phyloP scores from a whole-genome alignment of 53 echinoderm and acorn worm species.

The Patiria pectinifera region DNA sequence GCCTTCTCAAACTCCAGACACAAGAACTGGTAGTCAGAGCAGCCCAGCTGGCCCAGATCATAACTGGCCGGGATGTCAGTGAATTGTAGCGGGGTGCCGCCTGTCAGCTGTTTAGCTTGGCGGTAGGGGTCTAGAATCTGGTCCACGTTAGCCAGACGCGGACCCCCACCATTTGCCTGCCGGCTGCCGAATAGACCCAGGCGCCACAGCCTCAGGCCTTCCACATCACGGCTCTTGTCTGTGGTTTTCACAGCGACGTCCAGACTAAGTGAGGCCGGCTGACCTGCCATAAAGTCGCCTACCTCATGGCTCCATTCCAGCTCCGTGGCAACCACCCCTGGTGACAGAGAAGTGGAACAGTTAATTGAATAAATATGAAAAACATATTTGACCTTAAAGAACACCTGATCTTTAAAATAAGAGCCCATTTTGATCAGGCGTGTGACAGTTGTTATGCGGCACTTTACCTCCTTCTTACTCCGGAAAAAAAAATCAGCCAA shows the following conservation, averaged over 20 bases:
- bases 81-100: constrained; percentile 57
- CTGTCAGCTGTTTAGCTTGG: constrained; percentile 58
- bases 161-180: constrained; percentile 83
- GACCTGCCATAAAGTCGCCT: constrained; percentile 42
- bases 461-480: background rate
- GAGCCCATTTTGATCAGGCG: too few species aligned
- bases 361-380: background rate
- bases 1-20: constrained; percentile 83
- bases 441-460: background rate
- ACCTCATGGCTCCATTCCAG: constrained; percentile 67
- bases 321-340: constrained; percentile 65
- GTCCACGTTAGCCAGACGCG: constrained; percentile 63
- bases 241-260: constrained; percentile 65
- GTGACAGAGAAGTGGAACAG: background rate
- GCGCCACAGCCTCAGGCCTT: constrained; percentile 83
- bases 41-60: constrained; percentile 85
- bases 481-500: too few species aligned
- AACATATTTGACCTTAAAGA: too few species aligned
- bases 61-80: constrained; percentile 30
- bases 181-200: constrained; percentile 84
- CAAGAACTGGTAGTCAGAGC: constrained; percentile 79
- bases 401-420: too few species aligned
- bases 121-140: constrained; percentile 82
- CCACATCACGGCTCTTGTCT: constrained; percentile 81
- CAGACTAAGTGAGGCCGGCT: constrained; percentile 61